Evolutionary conservation across 2,113 vertebrate species (phyloP).

Genomic region (Hippolais icterina): DNA sequence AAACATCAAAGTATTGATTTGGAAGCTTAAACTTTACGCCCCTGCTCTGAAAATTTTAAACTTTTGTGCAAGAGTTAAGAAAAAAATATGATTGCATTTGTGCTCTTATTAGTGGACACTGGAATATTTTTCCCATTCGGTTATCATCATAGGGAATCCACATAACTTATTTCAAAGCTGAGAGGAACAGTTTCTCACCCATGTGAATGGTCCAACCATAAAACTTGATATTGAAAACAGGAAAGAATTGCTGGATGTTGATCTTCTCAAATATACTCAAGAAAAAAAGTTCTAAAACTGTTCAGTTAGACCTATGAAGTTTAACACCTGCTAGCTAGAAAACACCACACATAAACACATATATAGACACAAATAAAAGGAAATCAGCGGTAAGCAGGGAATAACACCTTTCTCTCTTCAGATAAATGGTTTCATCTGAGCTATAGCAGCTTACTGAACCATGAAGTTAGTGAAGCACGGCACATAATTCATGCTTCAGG

Average conservation of each 20-base stretch:
- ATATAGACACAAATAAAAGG: neutral
- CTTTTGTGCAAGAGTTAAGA: neutral
- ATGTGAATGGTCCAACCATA: neutral
- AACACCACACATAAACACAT: neutral
- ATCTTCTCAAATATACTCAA: neutral
- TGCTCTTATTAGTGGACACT: neutral
- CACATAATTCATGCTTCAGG: constrained; percentile 32
- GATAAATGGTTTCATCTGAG: constrained; percentile 11
- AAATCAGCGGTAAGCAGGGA: neutral
- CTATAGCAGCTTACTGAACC: constrained; percentile 19
- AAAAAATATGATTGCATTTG: neutral
- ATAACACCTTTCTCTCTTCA: neutral
- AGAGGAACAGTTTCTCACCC: neutral
- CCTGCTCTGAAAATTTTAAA: neutral
- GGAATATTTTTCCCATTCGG: neutral
- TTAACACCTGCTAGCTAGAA: neutral
- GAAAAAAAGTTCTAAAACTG: neutral
- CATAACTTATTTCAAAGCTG: neutral
- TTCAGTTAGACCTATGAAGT: neutral
- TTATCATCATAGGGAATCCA: neutral
- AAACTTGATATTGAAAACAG: neutral
- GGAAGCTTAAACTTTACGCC: neutral
- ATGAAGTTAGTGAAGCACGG: constrained; percentile 41
- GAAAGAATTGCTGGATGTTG: neutral
- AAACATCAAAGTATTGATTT: constrained; percentile 5